A percentile compares a stretch with the other conserved stretches of the same genome.
These are phyloP conservation scores for Spodoptera exigua DNA, from an alignment of 2,888 invertebrate genomes.

Conservation along the genomic window DNA sequence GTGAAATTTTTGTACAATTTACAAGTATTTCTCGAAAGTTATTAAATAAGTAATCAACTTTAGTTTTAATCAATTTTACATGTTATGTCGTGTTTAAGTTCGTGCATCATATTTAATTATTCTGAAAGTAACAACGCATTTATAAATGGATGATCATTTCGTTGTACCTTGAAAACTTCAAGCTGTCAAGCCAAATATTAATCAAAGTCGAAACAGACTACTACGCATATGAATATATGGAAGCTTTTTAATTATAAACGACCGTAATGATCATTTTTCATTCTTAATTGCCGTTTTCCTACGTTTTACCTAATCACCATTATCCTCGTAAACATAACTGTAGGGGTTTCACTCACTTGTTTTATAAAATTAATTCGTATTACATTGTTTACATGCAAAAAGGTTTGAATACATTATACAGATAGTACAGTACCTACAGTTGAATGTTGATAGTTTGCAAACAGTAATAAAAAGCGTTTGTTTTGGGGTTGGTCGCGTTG, in stretches of 20 bases:
- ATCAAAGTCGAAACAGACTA: slow-evolving; percentile 82
- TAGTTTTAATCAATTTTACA: slow-evolving; percentile 17
- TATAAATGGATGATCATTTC: slow-evolving; percentile 63
- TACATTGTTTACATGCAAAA: slow-evolving; percentile 48
- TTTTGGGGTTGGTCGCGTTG: slow-evolving; percentile 62
- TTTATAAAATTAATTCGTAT: slow-evolving; percentile 56
- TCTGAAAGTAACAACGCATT: slow-evolving; percentile 51
- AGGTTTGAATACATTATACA: slow-evolving; percentile 49
- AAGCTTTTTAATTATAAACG: slow-evolving; percentile 86
- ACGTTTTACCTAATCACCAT: slow-evolving; percentile 84
- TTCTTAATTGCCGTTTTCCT: slow-evolving; percentile 85
- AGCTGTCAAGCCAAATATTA: slow-evolving; percentile 83
- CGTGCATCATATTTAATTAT: slow-evolving; percentile 55
- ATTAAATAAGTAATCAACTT: not conserved
- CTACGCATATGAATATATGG: slow-evolving; percentile 73
- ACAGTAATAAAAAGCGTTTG: slow-evolving; percentile 73
- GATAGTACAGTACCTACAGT: slow-evolving; percentile 23
- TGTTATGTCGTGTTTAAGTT: slow-evolving; percentile 17
- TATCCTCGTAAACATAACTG: slow-evolving; percentile 71
- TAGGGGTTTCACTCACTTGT: slow-evolving; percentile 58
- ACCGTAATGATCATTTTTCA: slow-evolving; percentile 87
- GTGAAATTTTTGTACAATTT: too few species aligned
- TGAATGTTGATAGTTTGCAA: slow-evolving; percentile 63
- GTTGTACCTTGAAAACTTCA: slow-evolving; percentile 69
- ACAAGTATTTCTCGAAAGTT: not conserved